Evolutionary conservation across 2,797 vertebrate species (phyloP), one percentile per base, ranked within the genome.

Genomic region (Gallirallus australis): DNA sequence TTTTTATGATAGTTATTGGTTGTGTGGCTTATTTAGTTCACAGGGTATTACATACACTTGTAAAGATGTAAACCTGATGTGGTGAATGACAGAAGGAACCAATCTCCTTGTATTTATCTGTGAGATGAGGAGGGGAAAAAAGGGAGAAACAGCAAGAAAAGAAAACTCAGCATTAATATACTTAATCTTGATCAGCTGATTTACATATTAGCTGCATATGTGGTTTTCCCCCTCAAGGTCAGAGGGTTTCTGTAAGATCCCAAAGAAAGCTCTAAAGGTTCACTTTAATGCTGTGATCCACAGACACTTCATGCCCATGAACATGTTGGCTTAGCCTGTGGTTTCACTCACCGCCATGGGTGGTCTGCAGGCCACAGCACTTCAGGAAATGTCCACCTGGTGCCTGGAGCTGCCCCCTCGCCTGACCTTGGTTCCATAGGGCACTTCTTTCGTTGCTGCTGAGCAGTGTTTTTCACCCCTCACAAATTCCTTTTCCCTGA

Each of bases 281-380:
- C 37, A 9, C 31, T 64, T 60, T 2, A 33, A 3, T 30, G 45
- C 37, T 82, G 1, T 27, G 0, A 2, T 81, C 33, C 30, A 28
- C 42, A 65, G 12, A 70, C 3, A 1, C 9, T 27, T 45, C 6
- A 5, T 8, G 15, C 24, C 10, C 7, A 4, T 9, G 31, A 52
- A 10, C 42, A 42, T 42, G 42, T 17, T 7, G 42, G 42, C 42
- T 17, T 42, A 18, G 42, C 42, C 28, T 0, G 1, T 1, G 45
- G 24, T 21, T 73, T 47, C 30, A 13, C 16, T 17, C 2, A 0
- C 1, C 4, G 3, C 8, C 0, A 3, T 3, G 16, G 65, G 27
- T 24, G 66, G 45, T 42, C 13, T 33, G 4, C 0, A 9, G 45
- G 27, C 25, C 1, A 1, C 72, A 39, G 35, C 0, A 4, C 71